These are phyloP conservation scores for Scelioninae gen. 1 DNA, from an alignment of 2,888 invertebrate genomes.

Conservation along the genomic window DNA sequence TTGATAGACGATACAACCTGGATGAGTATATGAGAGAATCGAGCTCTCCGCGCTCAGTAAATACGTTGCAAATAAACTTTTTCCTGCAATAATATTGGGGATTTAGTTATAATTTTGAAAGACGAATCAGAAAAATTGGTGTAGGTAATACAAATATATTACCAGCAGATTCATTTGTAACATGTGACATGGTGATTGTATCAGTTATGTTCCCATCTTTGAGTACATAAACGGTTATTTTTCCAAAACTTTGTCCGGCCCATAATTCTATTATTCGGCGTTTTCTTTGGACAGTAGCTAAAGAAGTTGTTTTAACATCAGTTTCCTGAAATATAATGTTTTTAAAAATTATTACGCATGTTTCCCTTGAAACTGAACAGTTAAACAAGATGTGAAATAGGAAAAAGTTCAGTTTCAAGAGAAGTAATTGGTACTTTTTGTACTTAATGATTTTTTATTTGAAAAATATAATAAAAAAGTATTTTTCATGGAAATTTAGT, in stretches of 20 bases:
- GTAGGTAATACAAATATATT: neutral
- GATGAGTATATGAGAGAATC: slow-evolving; percentile 93
- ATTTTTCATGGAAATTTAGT: too few species aligned
- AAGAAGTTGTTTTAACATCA: slow-evolving; percentile 79
- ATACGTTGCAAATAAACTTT: slow-evolving; percentile 89
- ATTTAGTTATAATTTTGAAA: too few species aligned
- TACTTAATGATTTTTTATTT: too few species aligned
- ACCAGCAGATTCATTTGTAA: slow-evolving; percentile 85
- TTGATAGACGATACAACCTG: slow-evolving; percentile 94
- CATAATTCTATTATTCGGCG: slow-evolving; percentile 89
- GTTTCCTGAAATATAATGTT: slow-evolving; percentile 71
- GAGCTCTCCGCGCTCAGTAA: slow-evolving; percentile 87
- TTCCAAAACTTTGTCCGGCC: slow-evolving; percentile 94
- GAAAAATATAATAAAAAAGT: too few species aligned
- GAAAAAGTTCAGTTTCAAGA: too few species aligned
- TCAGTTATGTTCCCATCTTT: slow-evolving; percentile 84
- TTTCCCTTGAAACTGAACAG: too few species aligned
- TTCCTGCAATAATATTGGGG: slow-evolving; percentile 80
- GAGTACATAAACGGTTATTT: slow-evolving; percentile 91
- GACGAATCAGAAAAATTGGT: too few species aligned
- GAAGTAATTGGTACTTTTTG: too few species aligned
- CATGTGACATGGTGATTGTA: slow-evolving; percentile 89
- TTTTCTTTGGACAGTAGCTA: slow-evolving; percentile 80
- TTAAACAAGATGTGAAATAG: too few species aligned
- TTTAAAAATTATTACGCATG: neutral